Percentiles rank a stretch among this genome's conserved stretches.
phyloP scores from a whole-genome alignment of 1,140 invertebrate genomes.

The Pogonus chalceus region DNA sequence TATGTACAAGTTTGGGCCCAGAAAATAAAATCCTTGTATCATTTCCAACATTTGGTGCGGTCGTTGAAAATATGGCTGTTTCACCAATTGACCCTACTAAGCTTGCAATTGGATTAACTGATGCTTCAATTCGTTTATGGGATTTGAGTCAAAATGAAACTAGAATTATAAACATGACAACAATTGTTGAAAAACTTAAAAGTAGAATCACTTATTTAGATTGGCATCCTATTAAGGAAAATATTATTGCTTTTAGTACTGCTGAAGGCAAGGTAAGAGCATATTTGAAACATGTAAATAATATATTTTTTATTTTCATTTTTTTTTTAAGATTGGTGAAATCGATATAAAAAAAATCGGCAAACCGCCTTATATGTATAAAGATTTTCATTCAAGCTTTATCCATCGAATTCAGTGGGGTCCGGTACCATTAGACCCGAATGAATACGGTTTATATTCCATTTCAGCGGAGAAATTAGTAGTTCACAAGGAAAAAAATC shows the following conservation, averaged over 20 bases:
- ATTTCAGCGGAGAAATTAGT: slow-evolving; percentile 40
- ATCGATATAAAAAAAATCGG: slow-evolving; percentile 35
- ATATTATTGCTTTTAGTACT: slow-evolving; percentile 62
- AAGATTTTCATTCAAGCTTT: slow-evolving; percentile 32
- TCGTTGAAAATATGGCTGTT: slow-evolving; percentile 49
- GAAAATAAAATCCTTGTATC: slow-evolving; percentile 33
- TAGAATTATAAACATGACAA: slow-evolving; percentile 38
- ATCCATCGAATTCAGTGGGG: slow-evolving; percentile 40
- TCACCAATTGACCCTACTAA: slow-evolving; percentile 61
- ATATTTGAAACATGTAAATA: slow-evolving; percentile 29
- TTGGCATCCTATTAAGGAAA: slow-evolving; percentile 71
- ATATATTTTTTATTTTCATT: slow-evolving; percentile 22
- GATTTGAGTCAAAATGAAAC: slow-evolving; percentile 44
- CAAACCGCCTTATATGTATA: slow-evolving; percentile 32
- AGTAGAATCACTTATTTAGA: slow-evolving; percentile 58
- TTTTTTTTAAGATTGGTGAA: slow-evolving; percentile 39
- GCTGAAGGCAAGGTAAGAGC: slow-evolving; percentile 55
- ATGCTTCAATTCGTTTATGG: slow-evolving; percentile 61
- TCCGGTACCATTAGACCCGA: slow-evolving; percentile 26
- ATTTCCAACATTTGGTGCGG: slow-evolving; percentile 55
- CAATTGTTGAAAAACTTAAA: slow-evolving; percentile 59
- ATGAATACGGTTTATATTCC: slow-evolving; percentile 38
- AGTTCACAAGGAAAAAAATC: slow-evolving; percentile 36
- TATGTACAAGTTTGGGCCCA: slow-evolving; percentile 43
- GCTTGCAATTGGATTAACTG: slow-evolving; percentile 61